Base-by-base conservation (phyloP, 2,113 vertebrate genomes). In the Physeter macrocephalus region DNA sequence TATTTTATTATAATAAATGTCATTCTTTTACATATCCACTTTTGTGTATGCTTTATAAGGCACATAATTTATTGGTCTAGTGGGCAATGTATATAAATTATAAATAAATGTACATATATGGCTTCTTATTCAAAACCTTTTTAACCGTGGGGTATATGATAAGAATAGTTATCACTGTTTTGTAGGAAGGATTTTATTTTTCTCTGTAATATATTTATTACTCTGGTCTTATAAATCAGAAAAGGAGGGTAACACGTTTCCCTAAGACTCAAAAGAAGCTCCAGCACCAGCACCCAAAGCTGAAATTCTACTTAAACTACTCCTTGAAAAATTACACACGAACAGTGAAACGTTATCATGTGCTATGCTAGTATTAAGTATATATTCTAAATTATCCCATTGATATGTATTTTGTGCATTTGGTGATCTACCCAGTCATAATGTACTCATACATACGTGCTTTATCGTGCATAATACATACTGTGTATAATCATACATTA, bases 11-110 rank as follows among this genome's bases (percentile, higher is more conserved):
- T 39, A 93, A 75, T 59, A 80, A 61, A 34, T 83, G 74, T 78
- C n/a, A 39, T 67, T 83, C 52, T 93, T 88, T 96, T 77, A 84
- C 80, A 21, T 88, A 85, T 88, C 25, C 1, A 72, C 72, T 95
- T 95, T 96, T 92, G 66, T 93, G 27, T 93, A 80, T 96, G 46
- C 41, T 94, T 93, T 71, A 86, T 36, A 89, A 94, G 61, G 31
- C 43, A 86, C 34, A 52, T 82, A 75, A 66, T 96, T 93, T 94
- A 75, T 88, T 87, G 25, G 14, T 80, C 86, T 96, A 52, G 52
- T 91, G 14, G 93, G 2, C 18, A 71, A 1, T 84, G 11, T 91
- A 39, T 89, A 80, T 78, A 91, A 57, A 80, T 92, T 78, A 39
- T 88, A 94, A 88, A 66, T 93, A 77, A 64, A 69, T 83, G 78